These are phyloP conservation scores for Octonoba sinensis DNA, from an alignment of 2,888 invertebrate species.

Conservation along the genomic window DNA sequence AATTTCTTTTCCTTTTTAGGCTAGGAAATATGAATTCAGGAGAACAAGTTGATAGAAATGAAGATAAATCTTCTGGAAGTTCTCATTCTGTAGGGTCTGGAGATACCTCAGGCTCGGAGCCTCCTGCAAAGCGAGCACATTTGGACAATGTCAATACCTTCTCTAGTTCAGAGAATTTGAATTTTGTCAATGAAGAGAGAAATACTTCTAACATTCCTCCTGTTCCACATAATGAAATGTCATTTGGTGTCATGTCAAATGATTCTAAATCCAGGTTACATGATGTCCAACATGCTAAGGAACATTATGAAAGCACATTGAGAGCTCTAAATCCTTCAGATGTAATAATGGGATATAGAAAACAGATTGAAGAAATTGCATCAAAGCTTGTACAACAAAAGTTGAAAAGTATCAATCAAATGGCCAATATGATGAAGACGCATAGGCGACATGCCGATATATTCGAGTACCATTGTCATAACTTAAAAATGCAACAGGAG, in stretches of 20 bases:
- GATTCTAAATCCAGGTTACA: too few species aligned
- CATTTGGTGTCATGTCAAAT: too few species aligned
- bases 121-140: too few species aligned
- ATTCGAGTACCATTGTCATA: conserved; percentile 3
- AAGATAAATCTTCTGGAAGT: neutral
- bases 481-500: conserved; percentile 23
- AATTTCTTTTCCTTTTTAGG: too few species aligned
- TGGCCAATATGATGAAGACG: neutral
- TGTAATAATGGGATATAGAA: conserved; percentile 20
- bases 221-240: too few species aligned
- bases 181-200: too few species aligned
- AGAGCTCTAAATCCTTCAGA: conserved; percentile 13
- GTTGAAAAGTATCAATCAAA: conserved; percentile 3
- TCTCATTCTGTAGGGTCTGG: neutral
- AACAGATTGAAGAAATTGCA: conserved; percentile 25
- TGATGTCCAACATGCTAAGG: neutral
- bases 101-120: neutral
- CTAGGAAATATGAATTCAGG: too few species aligned
- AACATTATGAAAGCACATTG: neutral
- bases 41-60: too few species aligned
- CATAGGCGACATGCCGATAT: neutral
- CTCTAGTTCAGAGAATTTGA: too few species aligned
- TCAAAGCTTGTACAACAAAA: conserved; percentile 13
- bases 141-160: too few species aligned
- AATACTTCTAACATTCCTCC: too few species aligned